A percentile compares a stretch with the other conserved stretches of the same genome.
Evolutionary conservation across 53 echinoderm and acorn worm species (phyloP).

Genomic region (Glandiceps talaboti): DNA sequence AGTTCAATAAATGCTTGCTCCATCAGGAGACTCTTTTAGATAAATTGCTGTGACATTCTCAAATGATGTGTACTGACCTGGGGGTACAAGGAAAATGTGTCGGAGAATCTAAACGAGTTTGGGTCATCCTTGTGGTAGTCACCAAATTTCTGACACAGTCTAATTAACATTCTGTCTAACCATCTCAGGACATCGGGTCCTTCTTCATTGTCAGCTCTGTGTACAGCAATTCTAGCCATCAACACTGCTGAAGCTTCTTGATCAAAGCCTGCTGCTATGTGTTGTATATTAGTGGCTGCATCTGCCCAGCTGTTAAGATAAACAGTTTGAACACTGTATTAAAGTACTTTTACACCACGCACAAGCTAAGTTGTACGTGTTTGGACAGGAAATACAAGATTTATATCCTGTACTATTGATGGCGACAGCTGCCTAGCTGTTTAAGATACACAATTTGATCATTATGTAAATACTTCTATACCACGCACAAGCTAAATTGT

Average conservation of each 20-base stretch:
- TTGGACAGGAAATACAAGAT: no score
- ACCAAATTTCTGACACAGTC: conserved; percentile 99
- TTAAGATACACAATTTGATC: neutral
- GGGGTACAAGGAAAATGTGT: conserved; percentile 88
- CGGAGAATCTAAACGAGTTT: conserved; percentile 80
- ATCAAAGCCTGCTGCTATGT: conserved; percentile 95
- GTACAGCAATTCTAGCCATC: conserved; percentile 86
- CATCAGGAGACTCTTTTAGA: no score
- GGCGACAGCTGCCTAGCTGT: neutral
- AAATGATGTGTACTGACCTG: conserved; percentile 40
- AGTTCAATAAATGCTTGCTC: no score
- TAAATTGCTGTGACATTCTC: no score
- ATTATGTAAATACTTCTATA: no score
- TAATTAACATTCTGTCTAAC: conserved; percentile 90
- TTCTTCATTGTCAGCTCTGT: conserved; percentile 82
- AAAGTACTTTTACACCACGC: no score
- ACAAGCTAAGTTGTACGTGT: no score
- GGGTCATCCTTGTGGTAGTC: conserved; percentile 97
- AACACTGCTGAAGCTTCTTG: conserved; percentile 84
- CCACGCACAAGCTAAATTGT: neutral
- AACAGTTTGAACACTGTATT: no score
- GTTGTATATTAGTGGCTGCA: conserved; percentile 72
- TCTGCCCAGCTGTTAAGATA: conserved; percentile 99
- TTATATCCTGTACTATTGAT: no score
- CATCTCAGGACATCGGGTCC: conserved; percentile 86